A percentile compares a stretch with the other conserved stretches of the same genome.
phyloP scores from a whole-genome alignment of 2,888 invertebrate species.

The Hydrotaea cyrtoneurina region DNA sequence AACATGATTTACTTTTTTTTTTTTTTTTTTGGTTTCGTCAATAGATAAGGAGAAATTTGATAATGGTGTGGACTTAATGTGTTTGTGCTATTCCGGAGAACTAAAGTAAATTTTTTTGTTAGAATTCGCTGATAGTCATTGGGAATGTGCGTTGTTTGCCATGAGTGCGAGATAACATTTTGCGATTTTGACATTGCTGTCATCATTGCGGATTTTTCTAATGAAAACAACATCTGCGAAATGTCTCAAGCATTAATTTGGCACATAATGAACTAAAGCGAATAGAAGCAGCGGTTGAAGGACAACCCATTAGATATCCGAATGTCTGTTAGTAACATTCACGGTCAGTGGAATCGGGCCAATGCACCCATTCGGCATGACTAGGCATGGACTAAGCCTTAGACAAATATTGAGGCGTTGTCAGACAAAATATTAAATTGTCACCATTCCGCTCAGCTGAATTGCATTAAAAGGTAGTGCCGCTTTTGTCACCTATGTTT shows the following conservation, averaged over 20 bases:
- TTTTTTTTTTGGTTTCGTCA: no score
- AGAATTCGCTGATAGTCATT: neutral
- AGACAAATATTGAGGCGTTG: no score
- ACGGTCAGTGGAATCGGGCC: no score
- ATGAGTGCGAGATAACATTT: neutral
- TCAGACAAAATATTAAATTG: no score
- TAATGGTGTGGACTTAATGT: neutral
- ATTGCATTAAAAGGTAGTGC: no score
- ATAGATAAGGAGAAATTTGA: constrained; percentile 13
- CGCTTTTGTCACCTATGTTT: no score
- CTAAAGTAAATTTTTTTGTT: neutral
- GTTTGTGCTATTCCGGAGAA: neutral
- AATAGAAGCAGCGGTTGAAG: neutral
- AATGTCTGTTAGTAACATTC: no score
- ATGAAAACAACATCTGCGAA: neutral
- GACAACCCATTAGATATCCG: no score
- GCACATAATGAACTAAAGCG: neutral
- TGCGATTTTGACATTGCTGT: neutral
- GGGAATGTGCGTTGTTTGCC: neutral
- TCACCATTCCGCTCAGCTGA: no score
- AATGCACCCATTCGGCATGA: no score
- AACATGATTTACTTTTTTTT: neutral
- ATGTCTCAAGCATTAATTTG: neutral
- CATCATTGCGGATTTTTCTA: neutral
- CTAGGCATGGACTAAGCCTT: no score